phyloP scores from a whole-genome alignment of 2,113 vertebrate species.

The Actenoides lindsayi region DNA sequence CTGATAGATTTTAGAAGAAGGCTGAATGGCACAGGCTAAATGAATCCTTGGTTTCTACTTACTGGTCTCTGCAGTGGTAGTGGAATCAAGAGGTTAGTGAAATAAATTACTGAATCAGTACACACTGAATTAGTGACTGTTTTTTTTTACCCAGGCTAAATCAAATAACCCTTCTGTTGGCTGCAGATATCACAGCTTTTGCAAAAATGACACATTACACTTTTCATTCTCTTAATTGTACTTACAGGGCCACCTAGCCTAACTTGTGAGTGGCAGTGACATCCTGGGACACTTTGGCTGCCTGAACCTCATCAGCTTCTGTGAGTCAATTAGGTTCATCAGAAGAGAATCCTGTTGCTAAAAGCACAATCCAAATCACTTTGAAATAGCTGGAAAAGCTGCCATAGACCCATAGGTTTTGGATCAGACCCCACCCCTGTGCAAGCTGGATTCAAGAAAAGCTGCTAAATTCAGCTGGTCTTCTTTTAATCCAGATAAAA shows the following conservation, averaged over 20 bases:
- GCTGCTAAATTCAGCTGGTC: constrained; percentile 2
- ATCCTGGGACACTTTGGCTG: neutral
- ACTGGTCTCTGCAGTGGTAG: neutral
- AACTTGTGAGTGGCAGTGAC: neutral
- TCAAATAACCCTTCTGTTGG: neutral
- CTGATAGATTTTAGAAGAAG: neutral
- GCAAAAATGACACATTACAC: neutral
- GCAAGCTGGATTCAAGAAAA: constrained; percentile 28
- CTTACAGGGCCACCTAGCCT: neutral
- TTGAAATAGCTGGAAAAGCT: constrained; percentile 1
- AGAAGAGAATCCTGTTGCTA: neutral
- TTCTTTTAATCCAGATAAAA: constrained; percentile 43
- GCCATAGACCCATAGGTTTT: neutral
- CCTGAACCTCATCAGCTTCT: neutral
- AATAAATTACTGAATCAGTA: neutral
- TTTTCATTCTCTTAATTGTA: neutral
- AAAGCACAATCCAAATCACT: neutral
- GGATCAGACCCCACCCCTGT: neutral
- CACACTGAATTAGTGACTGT: neutral
- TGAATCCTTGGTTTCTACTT: neutral
- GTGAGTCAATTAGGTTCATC: neutral
- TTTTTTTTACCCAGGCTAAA: neutral
- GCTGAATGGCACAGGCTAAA: neutral
- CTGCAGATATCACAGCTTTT: neutral
- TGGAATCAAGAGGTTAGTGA: neutral